Conservation (phyloP, 1,140 invertebrate species). For the Zaprionus ornatus region DNA sequence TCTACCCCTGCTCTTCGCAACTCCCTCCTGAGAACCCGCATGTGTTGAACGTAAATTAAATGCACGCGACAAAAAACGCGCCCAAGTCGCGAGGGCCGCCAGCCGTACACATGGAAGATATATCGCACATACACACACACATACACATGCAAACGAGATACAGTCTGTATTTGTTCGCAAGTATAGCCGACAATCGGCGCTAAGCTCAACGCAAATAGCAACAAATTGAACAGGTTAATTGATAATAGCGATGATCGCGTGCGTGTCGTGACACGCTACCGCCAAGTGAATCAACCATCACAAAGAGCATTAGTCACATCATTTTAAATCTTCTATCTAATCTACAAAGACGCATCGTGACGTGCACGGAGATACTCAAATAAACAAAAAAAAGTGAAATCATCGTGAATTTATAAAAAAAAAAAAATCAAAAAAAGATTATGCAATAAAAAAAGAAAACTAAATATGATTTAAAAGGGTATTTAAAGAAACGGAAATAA, state of each 20-base stretch:
- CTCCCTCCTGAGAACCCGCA: background rate
- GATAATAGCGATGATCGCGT: constrained; percentile 24
- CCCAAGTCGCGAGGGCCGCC: constrained; percentile 24
- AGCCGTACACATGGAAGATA: background rate
- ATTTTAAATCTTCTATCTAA: constrained; percentile 3
- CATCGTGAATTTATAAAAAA: background rate
- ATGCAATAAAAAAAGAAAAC: background rate
- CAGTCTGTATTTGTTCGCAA: constrained; percentile 18
- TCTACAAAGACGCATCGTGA: background rate
- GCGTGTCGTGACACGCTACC: constrained; percentile 24
- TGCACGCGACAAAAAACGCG: constrained; percentile 69
- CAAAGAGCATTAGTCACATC: background rate
- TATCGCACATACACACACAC: background rate
- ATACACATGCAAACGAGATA: background rate
- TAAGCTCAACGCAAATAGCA: constrained; percentile 41
- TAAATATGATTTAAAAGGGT: background rate
- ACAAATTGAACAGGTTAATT: constrained; percentile 42
- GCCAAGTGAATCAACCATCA: background rate
- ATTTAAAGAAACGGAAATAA: background rate
- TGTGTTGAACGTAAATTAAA: constrained; percentile 61
- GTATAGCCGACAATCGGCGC: constrained; percentile 30
- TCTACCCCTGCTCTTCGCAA: background rate
- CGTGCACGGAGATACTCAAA: background rate
- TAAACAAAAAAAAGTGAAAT: background rate
- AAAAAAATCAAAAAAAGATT: background rate